These are phyloP conservation scores for Salpingus planirostris DNA, from an alignment of 2,888 invertebrate genomes.

Conservation along the genomic window DNA sequence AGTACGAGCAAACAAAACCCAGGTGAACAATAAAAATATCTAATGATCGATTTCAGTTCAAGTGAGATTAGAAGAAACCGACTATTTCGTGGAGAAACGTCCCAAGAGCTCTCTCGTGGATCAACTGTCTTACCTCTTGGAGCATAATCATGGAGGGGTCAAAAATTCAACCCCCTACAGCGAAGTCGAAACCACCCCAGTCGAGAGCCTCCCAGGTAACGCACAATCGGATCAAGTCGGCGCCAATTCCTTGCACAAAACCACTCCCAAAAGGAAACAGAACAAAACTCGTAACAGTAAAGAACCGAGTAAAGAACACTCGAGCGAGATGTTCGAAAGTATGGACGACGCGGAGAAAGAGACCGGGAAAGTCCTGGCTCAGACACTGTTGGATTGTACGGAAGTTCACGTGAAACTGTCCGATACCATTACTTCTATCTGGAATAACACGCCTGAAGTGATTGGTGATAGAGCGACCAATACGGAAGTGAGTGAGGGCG, in stretches of 20 bases:
- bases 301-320: conserved; percentile 2
- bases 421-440: conserved; percentile 46
- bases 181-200: conserved; percentile 28
- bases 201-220: conserved; percentile 25
- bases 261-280: conserved; percentile 5
- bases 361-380: conserved; percentile 34
- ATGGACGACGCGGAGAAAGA: no score
- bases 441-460: conserved; percentile 25
- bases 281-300: not conserved
- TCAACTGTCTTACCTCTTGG: conserved; percentile 32
- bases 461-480: conserved; percentile 10
- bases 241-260: no score
- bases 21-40: no score
- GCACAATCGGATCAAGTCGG: no score
- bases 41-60: no score
- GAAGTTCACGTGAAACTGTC: conserved; percentile 48
- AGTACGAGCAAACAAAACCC: no score
- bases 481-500: conserved; percentile 7
- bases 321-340: conserved; percentile 3
- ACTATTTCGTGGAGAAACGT: conserved; percentile 27
- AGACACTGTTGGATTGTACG: conserved; percentile 42
- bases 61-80: conserved; percentile 32
- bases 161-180: conserved; percentile 9
- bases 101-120: conserved; percentile 23
- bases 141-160: conserved; percentile 15